Evolutionary conservation across 2,113 vertebrate genomes (phyloP), one percentile per base, ranked within the genome.

Genomic region (Ophiodon elongatus): DNA sequence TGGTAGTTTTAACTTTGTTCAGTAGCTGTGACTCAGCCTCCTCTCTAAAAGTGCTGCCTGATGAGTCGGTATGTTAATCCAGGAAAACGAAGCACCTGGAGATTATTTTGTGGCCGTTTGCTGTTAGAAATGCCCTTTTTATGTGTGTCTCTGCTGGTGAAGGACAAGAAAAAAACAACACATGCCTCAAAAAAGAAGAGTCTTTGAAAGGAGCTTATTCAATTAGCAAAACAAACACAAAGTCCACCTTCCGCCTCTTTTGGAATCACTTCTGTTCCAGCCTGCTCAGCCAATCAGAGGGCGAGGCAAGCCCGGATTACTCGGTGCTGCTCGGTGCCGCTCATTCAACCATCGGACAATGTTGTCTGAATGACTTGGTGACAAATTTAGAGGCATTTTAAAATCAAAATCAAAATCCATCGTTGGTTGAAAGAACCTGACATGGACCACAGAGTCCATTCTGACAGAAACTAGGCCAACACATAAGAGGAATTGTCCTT

Each of bases 11-110:
- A 50, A 50, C 19, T 19, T 45, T 21, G 45, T 59, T 56, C n/a
- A n/a, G n/a, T n/a, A n/a, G n/a, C n/a, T n/a, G 39, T 1, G 15
- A 56, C 21, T 76, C 79, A 65, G 50, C 39, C 33, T 21, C 59
- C 31, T 75, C 80, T 45, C 19, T 8, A n/a, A 45, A 82, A 15
- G 35, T 73, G 73, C 73, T 0, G 23, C 33, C 31, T 73, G 62
- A 63, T 73, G 54, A 73, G 45, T 39, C 0, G 1, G 9, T 45
- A 14, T 35, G 35, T n/a, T 57, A 65, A 43, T 76, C 27, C 78
- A 23, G 15, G 10, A 4, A 56, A 56, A 74, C 41, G 29, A 0
- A 21, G 15, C 41, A 31, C 15, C 66, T 21, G 41, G 2, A 25
- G 23, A 3, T 10, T 35, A 56, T 60, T 15, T 1, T 13, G 19